Evolutionary conservation across 37 sponge, comb jelly and placozoan species (phyloP), one percentile per base, ranked within the genome.

Genomic region (Beroe forskalii): DNA sequence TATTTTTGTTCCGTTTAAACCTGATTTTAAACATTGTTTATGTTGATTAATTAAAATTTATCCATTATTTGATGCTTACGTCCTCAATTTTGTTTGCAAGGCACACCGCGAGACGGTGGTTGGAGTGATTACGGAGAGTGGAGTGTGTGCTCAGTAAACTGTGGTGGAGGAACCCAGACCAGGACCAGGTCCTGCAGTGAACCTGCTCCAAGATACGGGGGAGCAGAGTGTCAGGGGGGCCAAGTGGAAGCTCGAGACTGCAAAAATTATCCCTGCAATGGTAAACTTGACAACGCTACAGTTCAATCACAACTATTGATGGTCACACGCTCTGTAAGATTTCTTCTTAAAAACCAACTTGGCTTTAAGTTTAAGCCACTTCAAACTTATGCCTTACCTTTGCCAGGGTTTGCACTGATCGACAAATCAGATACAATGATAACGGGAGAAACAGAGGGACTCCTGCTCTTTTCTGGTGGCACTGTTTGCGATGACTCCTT

Each of bases 51-150:
- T n/a, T n/a, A n/a, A n/a, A n/a, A n/a, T n/a, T n/a, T n/a, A n/a
- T n/a, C n/a, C n/a, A n/a, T n/a, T n/a, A n/a, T n/a, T n/a, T n/a
- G n/a, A n/a, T n/a, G n/a, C n/a, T n/a, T n/a, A n/a, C n/a, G n/a
- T n/a, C n/a, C n/a, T n/a, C n/a, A n/a, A n/a, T n/a, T n/a, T n/a
- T n/a, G n/a, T n/a, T n/a, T n/a, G n/a, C n/a, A n/a, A 63, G 66
- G 28, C 25, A 63, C 66, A 23, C 66, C n/a, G 28, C 20, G 25
- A 63, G 66, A 63, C 25, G 66, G 66, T 28, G 66, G n/a, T 6
- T 63, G 66, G 66, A 63, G 24, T 63, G n/a, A 19, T 63, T 63
- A 63, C 66, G 66, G 66, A 63, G 66, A 63, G 3, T 63, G 66
- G 66, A 23, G 28, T 8, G 25, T 3, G 9, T 63, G 66, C n/a